These are phyloP conservation scores for Caenorhabditis afra DNA, from an alignment of 2,888 invertebrate species.

Conservation along the genomic window DNA sequence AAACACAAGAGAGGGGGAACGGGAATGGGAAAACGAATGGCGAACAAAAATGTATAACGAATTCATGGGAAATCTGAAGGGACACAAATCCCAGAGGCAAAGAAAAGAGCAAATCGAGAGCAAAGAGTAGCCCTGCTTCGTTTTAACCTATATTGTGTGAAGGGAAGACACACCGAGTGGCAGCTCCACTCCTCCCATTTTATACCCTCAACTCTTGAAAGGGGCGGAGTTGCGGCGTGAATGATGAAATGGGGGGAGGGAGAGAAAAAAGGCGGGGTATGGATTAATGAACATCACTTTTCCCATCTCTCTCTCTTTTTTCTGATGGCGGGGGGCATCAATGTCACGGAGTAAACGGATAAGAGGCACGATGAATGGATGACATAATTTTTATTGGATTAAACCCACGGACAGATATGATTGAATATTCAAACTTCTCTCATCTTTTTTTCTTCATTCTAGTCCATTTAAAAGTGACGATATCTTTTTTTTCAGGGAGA, in stretches of 20 bases:
- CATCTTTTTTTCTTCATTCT: conserved; percentile 12
- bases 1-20: too few relatives aligned
- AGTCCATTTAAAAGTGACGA: conserved; percentile 32
- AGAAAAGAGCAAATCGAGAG: not conserved
- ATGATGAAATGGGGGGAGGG: not conserved
- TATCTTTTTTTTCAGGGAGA: conserved; percentile 5
- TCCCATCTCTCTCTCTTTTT: conserved; percentile 6
- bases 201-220: conserved; percentile 30
- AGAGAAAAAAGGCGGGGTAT: not conserved
- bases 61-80: conserved; percentile 30
- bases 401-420: conserved; percentile 39
- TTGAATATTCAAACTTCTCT: conserved; percentile 33
- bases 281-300: conserved; percentile 56
- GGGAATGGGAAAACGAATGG: too few relatives aligned
- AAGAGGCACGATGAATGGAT: conserved; percentile 13
- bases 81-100: not conserved
- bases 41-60: conserved; percentile 9
- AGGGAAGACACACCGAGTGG: not conserved
- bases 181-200: not conserved
- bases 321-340: conserved; percentile 10
- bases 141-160: not conserved
- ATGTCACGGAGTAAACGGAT: conserved; percentile 2
- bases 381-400: conserved; percentile 58
- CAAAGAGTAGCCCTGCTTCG: not conserved
- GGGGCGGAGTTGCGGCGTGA: not conserved